phyloP scores from a whole-genome alignment of 2,113 vertebrate genomes.

The Paralichthys olivaceus region DNA sequence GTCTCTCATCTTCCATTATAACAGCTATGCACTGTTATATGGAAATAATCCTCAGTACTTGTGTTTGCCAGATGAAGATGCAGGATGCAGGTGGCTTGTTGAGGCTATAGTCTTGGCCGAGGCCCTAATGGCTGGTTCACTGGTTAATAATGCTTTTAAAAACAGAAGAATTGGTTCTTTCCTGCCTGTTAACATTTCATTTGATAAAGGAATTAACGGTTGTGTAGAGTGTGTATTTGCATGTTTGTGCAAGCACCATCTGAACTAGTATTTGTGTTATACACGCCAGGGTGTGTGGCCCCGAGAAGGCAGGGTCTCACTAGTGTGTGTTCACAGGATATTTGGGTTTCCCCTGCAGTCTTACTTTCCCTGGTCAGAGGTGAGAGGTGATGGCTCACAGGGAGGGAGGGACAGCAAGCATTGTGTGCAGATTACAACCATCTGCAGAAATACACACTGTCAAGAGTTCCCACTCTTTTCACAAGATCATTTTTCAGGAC shows the following conservation, averaged over 20 bases:
- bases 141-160: slow-evolving; percentile 37
- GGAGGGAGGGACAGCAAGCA: slow-evolving; percentile 72
- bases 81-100: slow-evolving; percentile 36
- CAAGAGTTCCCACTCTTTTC: slow-evolving; percentile 3
- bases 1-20: slow-evolving; percentile 27
- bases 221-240: slow-evolving; percentile 20
- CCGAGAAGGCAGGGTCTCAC: slow-evolving; percentile 51
- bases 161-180: slow-evolving; percentile 23
- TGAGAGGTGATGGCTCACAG: slow-evolving; percentile 75
- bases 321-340: slow-evolving; percentile 75
- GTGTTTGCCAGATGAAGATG: slow-evolving; percentile 39
- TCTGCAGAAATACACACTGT: slow-evolving; percentile 62
- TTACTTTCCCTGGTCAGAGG: slow-evolving; percentile 71
- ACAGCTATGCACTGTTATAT: slow-evolving; percentile 9
- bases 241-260: slow-evolving; percentile 26
- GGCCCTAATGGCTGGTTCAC: slow-evolving; percentile 3
- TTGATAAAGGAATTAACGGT: slow-evolving; percentile 8
- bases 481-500: background rate
- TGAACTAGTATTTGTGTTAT: slow-evolving; percentile 51
- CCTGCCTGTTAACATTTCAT: slow-evolving; percentile 24
- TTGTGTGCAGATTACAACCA: slow-evolving; percentile 81
- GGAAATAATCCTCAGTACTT: slow-evolving; percentile 35
- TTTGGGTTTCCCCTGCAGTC: slow-evolving; percentile 74
- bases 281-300: slow-evolving; percentile 50
- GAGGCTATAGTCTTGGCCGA: slow-evolving; percentile 11